These are phyloP conservation scores for Pantherophis guttatus DNA, from an alignment of 2,113 vertebrate species.

Conservation along the genomic window DNA sequence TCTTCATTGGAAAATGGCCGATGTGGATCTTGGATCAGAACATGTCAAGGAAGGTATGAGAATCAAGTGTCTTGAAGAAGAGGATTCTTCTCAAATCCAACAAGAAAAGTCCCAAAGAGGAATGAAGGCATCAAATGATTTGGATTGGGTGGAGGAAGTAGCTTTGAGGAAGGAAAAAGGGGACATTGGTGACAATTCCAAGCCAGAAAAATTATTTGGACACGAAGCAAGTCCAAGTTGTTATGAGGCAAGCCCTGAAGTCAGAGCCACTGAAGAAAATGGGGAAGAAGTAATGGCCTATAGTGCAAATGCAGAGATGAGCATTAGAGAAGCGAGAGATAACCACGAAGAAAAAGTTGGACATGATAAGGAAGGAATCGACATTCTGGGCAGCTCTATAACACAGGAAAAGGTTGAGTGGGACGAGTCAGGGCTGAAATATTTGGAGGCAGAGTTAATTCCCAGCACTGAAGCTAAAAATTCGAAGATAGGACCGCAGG, in stretches of 20 bases:
- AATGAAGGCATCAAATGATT: neutral
- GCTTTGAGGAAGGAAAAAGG: neutral
- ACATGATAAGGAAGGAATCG: neutral
- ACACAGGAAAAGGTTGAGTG: neutral
- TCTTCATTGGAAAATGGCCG: no score
- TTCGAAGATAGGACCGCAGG: neutral
- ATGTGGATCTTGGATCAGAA: neutral
- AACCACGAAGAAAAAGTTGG: neutral
- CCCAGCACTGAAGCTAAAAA: neutral
- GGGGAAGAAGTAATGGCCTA: neutral
- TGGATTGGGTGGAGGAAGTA: conserved; percentile 26
- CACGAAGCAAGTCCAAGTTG: no score
- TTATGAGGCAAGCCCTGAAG: neutral
- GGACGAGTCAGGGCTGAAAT: neutral
- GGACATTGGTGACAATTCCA: neutral
- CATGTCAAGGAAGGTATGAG: neutral
- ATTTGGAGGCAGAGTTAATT: neutral
- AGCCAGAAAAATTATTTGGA: neutral
- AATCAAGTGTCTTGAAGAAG: accelerated
- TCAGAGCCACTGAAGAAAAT: neutral
- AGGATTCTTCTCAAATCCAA: neutral
- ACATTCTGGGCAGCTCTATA: neutral
- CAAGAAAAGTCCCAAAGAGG: neutral
- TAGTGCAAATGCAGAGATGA: neutral
- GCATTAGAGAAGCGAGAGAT: neutral